Base-by-base conservation (phyloP, 2,113 vertebrate genomes). In the Taxidea taxus region DNA sequence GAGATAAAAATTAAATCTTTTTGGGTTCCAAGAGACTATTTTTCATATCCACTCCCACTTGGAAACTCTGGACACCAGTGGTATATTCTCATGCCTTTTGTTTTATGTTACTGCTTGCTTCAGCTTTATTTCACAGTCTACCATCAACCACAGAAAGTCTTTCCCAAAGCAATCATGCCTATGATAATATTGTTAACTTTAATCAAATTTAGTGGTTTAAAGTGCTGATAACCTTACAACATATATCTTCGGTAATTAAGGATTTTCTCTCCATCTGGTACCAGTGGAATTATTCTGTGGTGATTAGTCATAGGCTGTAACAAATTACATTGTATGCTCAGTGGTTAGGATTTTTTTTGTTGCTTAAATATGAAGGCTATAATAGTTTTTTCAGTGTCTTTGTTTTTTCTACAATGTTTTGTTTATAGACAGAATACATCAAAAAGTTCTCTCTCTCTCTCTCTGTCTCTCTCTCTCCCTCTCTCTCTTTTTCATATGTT, bases 361-460 rank as follows among this genome's bases (percentile, higher is more conserved):
- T 97, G 37, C 51, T 92, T 85, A 51, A 96, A 31, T 96, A 34
- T 87, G 62, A 97, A 96, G 49, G 20, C 44, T 80, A 11, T 77
- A 96, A 87, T 81, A 95, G 56, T 21, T 54, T 90, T 97, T 86
- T 82, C 54, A 84, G 20, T 77, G n/a, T 84, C 87, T 97, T 85
- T 92, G 25, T 77, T 83, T 96, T 72, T 90, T 62, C 25, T 54
- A 49, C 16, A 75, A 31, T 89, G 14, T 85, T 96, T 29, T 4
- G 20, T 96, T 95, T 90, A 47, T 84, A 83, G 82, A 94, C 80
- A 90, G 80, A 91, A 85, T 91, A 58, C 92, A 96, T 89, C 66
- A 74, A 7, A 37, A 95, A 54, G 56, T 68, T 66, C 47, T 97
- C 74, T 95, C 42, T 75, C 21, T 72, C 47, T 97, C 70, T 95